phyloP scores from a whole-genome alignment of 2,888 invertebrate species.

The Mythimna lalbum region DNA sequence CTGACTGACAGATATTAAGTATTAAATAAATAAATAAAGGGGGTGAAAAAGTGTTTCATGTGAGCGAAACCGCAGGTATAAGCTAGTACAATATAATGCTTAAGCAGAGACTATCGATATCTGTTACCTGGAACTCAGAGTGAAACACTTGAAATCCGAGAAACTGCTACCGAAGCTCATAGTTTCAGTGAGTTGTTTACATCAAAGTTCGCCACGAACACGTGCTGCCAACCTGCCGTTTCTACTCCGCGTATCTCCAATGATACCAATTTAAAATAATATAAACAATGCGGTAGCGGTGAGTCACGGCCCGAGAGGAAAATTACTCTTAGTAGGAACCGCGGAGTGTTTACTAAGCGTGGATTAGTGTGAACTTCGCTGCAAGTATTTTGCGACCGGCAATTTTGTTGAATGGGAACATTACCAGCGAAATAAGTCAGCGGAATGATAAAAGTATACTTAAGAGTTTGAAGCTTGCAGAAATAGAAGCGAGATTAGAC shows the following conservation, averaged over 20 bases:
- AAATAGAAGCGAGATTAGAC: background rate
- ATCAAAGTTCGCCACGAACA: constrained; percentile 38
- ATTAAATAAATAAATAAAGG: no score
- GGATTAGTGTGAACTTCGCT: constrained; percentile 39
- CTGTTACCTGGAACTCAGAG: constrained; percentile 33
- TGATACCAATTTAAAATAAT: constrained; percentile 61
- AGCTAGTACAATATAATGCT: constrained; percentile 4
- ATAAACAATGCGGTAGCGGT: constrained; percentile 59
- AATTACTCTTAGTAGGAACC: constrained; percentile 58
- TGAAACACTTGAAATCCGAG: constrained; percentile 49
- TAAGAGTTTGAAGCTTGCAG: background rate
- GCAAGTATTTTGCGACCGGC: constrained; percentile 13
- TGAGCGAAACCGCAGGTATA: background rate
- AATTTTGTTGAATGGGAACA: constrained; percentile 6
- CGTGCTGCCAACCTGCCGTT: constrained; percentile 55
- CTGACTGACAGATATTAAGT: no score
- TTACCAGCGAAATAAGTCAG: constrained; percentile 3
- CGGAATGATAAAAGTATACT: background rate
- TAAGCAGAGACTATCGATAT: background rate
- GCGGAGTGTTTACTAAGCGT: constrained; percentile 63
- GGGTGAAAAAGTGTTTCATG: no score
- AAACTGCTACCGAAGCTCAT: constrained; percentile 37
- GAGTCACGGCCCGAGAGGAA: constrained; percentile 64
- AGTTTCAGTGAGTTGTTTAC: constrained; percentile 47
- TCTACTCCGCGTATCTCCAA: constrained; percentile 45